A percentile compares a stretch with the other conserved stretches of the same genome.
Evolutionary conservation across 2,113 vertebrate species (phyloP).

Genomic region (Coreoperca whiteheadi): DNA sequence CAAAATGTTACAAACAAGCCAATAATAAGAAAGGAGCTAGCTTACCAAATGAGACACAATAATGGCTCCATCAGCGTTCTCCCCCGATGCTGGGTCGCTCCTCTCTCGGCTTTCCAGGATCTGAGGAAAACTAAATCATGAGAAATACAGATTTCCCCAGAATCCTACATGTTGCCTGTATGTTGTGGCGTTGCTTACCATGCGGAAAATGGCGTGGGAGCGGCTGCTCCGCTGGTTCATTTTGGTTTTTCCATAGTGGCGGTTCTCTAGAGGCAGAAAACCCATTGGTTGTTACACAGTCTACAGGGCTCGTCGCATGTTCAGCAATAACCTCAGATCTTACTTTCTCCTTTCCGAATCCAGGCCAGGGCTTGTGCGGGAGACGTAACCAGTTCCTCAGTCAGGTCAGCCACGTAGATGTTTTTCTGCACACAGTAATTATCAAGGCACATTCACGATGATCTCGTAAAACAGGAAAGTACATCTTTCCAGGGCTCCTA

Average conservation of each 20-base stretch:
- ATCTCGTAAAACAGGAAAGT: background rate
- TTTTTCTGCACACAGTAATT: slow-evolving; percentile 86
- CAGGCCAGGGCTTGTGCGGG: slow-evolving; percentile 91
- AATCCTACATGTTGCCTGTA: background rate
- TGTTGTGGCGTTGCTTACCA: slow-evolving; percentile 83
- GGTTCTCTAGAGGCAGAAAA: slow-evolving; percentile 85
- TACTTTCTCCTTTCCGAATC: slow-evolving; percentile 97
- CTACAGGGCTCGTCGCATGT: background rate
- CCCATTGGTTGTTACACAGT: background rate
- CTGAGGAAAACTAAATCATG: slow-evolving; percentile 70
- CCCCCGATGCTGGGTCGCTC: slow-evolving; percentile 85
- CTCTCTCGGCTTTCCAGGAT: slow-evolving; percentile 95
- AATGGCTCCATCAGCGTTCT: slow-evolving; percentile 91
- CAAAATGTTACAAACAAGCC: too few species aligned
- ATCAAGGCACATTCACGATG: background rate
- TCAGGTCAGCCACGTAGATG: slow-evolving; percentile 93
- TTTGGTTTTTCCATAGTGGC: slow-evolving; percentile 96
- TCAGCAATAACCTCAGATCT: slow-evolving; percentile 45
- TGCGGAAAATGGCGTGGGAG: slow-evolving; percentile 97
- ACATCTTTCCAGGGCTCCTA: background rate
- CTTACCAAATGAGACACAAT: slow-evolving; percentile 96
- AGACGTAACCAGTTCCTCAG: slow-evolving; percentile 91
- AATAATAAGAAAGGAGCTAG: background rate
- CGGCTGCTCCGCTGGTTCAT: slow-evolving; percentile 97
- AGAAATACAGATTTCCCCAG: background rate